These are phyloP conservation scores for Ctena decussata DNA, from an alignment of 2,888 invertebrate genomes.

Conservation along the genomic window DNA sequence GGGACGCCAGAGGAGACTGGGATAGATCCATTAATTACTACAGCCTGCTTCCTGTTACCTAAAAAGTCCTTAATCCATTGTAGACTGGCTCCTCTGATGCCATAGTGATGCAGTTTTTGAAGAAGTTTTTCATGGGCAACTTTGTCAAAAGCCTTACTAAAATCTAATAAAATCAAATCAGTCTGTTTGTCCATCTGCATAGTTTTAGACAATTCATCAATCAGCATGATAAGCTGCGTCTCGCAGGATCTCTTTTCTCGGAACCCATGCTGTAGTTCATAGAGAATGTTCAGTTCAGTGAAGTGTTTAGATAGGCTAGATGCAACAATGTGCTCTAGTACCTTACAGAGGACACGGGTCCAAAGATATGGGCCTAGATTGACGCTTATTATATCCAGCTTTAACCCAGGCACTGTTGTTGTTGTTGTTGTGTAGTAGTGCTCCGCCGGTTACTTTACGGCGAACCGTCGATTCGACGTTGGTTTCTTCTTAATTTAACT, in stretches of 20 bases:
- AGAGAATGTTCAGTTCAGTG: not conserved
- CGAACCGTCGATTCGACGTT: too few species aligned
- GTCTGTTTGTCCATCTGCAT: not conserved
- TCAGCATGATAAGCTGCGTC: not conserved
- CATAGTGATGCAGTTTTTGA: not conserved
- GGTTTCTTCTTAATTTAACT: too few species aligned
- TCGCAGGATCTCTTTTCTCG: not conserved
- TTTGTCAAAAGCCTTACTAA: constrained; percentile 1
- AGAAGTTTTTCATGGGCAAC: not conserved
- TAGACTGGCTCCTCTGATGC: not conserved
- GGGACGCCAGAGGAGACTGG: not conserved
- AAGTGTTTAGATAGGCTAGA: not conserved
- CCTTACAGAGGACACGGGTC: not conserved
- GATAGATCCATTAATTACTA: not conserved
- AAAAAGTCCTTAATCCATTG: not conserved
- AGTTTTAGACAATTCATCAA: not conserved
- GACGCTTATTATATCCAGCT: too few species aligned
- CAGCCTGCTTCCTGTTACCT: not conserved
- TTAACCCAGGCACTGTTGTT: too few species aligned
- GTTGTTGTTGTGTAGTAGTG: too few species aligned
- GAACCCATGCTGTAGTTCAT: constrained; percentile 6
- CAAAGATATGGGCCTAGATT: too few species aligned
- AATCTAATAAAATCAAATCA: not conserved
- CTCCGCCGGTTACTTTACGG: too few species aligned
- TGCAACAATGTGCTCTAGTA: not conserved